Base-by-base conservation (phyloP, 2,888 invertebrate species). In the Tetragonula carbonaria region DNA sequence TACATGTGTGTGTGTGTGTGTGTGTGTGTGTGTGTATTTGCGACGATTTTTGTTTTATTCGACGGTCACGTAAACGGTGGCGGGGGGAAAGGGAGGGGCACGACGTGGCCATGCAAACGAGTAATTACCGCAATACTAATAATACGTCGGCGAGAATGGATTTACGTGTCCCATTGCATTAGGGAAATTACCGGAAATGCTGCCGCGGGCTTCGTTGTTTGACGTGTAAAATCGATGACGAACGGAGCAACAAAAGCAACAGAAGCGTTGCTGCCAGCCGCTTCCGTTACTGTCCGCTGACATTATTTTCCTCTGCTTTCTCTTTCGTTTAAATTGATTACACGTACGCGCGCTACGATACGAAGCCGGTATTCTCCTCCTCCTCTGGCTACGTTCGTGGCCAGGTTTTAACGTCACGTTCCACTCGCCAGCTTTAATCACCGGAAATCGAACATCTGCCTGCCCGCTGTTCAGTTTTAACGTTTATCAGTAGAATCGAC, bases 61-160 rank as follows among this genome's bases (percentile, higher is more conserved):
- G 50, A 59, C 16, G 18, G 51, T 33, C 51, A 38, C 51, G 80
- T 45, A 55, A 45, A 62, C 18, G 14, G 2, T 3, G 33, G 33
- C 33, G 11, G 2, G 14, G 11, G 72, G 59, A 45, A 6, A 59
- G 38, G 38, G 8, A 45, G 28, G 45, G 11, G 21, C n/a, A n/a
- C 38, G 38, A 33, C 71, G 67, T 62, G 18, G 45, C 18, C 87
- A 82, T 75, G 85, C 82, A 55, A 87, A 62, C 66, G 59, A 62
- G 59, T 76, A 87, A 85, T 87, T 85, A 82, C 76, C 45, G 70
- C 45, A 59, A 63, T 68, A 63, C 75, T 80, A 75, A 82, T 82
- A 74, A 87, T 70, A 78, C 57, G n/a, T 21, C 53, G 63, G 55
- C 68, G 68, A 70, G 73, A 66, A 68, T 72, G 66, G 74, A 75